phyloP scores from a whole-genome alignment of 2,888 invertebrate species.

The Marasmarcha lunaedactyla region DNA sequence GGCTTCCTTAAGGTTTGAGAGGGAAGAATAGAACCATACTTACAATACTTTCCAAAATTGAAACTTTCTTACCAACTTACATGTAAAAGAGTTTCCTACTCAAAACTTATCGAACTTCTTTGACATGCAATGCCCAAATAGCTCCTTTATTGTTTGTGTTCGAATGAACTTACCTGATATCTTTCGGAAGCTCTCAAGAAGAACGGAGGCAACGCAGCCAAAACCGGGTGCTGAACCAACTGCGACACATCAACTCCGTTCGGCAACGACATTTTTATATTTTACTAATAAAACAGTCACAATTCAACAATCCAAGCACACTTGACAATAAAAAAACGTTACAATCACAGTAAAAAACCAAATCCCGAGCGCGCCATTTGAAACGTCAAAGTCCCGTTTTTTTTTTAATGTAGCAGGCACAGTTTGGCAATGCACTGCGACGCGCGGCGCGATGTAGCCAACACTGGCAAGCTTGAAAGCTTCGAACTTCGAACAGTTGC shows the following conservation, averaged over 20 bases:
- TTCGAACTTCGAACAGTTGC: slow-evolving; percentile 53
- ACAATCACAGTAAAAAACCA: background rate
- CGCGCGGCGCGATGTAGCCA: slow-evolving; percentile 39
- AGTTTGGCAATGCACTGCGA: slow-evolving; percentile 36
- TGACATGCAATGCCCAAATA: too few relatives aligned
- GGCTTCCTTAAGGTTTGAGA: too few relatives aligned
- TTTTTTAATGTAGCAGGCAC: slow-evolving; percentile 16
- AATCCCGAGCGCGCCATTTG: slow-evolving; percentile 13
- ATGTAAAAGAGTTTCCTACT: too few relatives aligned
- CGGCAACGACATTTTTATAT: slow-evolving; percentile 81
- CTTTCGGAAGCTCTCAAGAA: slow-evolving; percentile 90
- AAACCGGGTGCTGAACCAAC: slow-evolving; percentile 86
- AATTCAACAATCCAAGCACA: slow-evolving; percentile 14
- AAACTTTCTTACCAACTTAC: too few relatives aligned
- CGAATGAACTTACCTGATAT: slow-evolving; percentile 88
- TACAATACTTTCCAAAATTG: too few relatives aligned
- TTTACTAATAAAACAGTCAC: slow-evolving; percentile 14
- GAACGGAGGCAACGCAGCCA: slow-evolving; percentile 88
- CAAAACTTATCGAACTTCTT: too few relatives aligned
- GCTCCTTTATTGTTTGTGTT: too few relatives aligned
- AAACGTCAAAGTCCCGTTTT: slow-evolving; percentile 13
- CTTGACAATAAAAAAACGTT: slow-evolving; percentile 12
- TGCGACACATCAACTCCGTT: slow-evolving; percentile 89
- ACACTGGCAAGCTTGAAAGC: too few relatives aligned
- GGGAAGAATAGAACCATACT: too few relatives aligned